Percentiles rank a stretch among this genome's conserved stretches.
Evolutionary conservation across 1,140 invertebrate genomes (phyloP).

Genomic region (Drosophila littoralis): DNA sequence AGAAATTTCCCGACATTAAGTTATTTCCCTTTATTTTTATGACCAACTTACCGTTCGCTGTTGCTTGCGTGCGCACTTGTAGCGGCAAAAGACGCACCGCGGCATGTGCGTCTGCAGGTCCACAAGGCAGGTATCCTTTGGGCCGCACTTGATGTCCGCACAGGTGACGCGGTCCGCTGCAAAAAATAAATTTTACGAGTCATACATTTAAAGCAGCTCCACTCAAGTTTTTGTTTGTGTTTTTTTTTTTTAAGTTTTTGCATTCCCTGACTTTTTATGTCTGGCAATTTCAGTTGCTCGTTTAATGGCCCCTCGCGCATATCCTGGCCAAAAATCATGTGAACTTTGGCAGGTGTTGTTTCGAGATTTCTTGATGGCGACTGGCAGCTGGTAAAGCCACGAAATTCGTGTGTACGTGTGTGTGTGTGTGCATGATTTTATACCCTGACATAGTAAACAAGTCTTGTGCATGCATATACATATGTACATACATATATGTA

Average conservation of each 20-base stretch:
- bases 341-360: conserved; percentile 61
- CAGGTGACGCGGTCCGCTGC: conserved; percentile 89
- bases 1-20: conserved; percentile 14
- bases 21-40: background rate
- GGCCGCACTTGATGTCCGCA: conserved; percentile 89
- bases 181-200: conserved; percentile 76
- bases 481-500: too few relatives aligned
- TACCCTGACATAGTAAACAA: conserved; percentile 1
- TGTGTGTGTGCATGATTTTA: background rate
- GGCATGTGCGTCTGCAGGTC: conserved; percentile 89
- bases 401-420: background rate
- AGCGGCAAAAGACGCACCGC: conserved; percentile 90
- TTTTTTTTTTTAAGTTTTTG: conserved; percentile 20
- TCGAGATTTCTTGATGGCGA: conserved; percentile 20
- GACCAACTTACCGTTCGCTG: conserved; percentile 61
- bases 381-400: conserved; percentile 13
- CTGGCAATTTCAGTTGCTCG: conserved; percentile 55
- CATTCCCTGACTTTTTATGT: conserved; percentile 43
- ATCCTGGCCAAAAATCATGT: conserved; percentile 44
- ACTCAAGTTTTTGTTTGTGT: conserved; percentile 30
- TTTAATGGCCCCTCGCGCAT: conserved; percentile 54
- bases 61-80: conserved; percentile 81
- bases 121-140: conserved; percentile 90
- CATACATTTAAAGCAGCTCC: conserved; percentile 55
- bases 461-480: background rate